Percentiles rank a stretch among this genome's conserved stretches.
These are phyloP conservation scores for Notamacropus eugenii DNA, from an alignment of 2,797 vertebrate species.

Conservation along the genomic window DNA sequence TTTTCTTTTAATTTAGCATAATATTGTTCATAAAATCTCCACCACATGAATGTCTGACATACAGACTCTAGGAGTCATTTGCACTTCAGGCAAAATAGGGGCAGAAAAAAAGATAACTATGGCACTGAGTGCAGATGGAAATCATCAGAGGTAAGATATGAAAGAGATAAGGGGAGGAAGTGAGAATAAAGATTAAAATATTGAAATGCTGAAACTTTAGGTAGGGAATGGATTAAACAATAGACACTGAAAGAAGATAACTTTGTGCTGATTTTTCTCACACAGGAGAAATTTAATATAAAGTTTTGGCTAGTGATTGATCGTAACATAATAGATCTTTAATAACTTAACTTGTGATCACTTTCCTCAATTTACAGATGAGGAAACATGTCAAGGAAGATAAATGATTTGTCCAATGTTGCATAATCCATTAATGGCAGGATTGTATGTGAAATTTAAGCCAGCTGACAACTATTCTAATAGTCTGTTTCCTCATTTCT, in stretches of 20 bases:
- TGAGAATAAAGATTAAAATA: slow-evolving; percentile 12
- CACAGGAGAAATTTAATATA: neutral
- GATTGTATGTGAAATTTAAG: neutral
- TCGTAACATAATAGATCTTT: neutral
- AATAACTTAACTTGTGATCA: neutral
- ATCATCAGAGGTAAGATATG: slow-evolving; percentile 37
- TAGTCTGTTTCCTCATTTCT: neutral
- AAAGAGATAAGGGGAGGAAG: slow-evolving; percentile 57
- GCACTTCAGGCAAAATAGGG: slow-evolving; percentile 56
- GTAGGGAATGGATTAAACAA: neutral
- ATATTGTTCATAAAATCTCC: slow-evolving; percentile 63
- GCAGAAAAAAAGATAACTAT: slow-evolving; percentile 49
- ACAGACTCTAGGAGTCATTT: slow-evolving; percentile 67
- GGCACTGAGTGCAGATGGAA: slow-evolving; percentile 63
- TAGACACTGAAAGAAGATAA: neutral
- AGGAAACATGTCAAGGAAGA: neutral
- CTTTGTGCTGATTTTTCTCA: neutral
- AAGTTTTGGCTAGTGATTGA: neutral
- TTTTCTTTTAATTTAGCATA: slow-evolving; percentile 67
- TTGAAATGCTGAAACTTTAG: neutral
- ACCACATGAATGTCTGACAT: slow-evolving; percentile 33
- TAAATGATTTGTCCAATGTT: neutral
- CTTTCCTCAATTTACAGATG: neutral
- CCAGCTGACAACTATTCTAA: neutral
- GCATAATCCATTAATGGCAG: neutral